Conservation (phyloP, 2,888 invertebrate genomes). For the Sarcophaga variegata region DNA sequence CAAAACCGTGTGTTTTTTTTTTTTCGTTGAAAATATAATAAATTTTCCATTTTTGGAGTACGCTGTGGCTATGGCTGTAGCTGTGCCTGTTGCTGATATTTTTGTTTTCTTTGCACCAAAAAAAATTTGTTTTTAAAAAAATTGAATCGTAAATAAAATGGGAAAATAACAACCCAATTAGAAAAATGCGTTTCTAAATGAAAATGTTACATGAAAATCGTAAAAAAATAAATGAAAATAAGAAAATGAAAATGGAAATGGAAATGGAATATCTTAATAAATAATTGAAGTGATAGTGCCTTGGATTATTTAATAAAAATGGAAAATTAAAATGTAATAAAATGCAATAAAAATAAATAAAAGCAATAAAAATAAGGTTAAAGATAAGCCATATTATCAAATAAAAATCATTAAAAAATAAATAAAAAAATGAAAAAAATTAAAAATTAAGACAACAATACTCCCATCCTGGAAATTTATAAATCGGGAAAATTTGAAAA, state of each 20-base stretch:
- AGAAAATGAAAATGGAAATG: too few species aligned
- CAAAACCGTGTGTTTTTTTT: slow-evolving; percentile 49
- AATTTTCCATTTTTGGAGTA: slow-evolving; percentile 33
- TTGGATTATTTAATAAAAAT: background rate
- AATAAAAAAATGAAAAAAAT: too few species aligned
- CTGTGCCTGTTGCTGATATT: background rate
- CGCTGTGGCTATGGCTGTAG: background rate
- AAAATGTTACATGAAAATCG: too few species aligned
- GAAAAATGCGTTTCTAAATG: background rate
- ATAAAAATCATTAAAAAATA: too few species aligned
- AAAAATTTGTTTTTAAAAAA: slow-evolving; percentile 28
- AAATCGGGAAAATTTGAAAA: too few species aligned
- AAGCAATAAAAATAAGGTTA: slow-evolving; percentile 44
- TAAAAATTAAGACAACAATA: too few species aligned
- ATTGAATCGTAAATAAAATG: slow-evolving; percentile 50
- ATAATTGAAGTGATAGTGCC: too few species aligned
- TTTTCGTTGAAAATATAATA: slow-evolving; percentile 48
- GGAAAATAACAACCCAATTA: slow-evolving; percentile 47
- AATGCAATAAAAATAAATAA: slow-evolving; percentile 2
- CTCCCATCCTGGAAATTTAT: too few species aligned
- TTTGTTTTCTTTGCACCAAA: slow-evolving; percentile 41
- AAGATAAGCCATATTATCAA: too few species aligned
- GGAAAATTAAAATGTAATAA: slow-evolving; percentile 13
- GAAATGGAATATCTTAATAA: too few species aligned
- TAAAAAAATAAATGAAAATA: too few species aligned